These are phyloP conservation scores for Nephrocerus scutellatus DNA, from an alignment of 2,888 invertebrate species.

Conservation along the genomic window DNA sequence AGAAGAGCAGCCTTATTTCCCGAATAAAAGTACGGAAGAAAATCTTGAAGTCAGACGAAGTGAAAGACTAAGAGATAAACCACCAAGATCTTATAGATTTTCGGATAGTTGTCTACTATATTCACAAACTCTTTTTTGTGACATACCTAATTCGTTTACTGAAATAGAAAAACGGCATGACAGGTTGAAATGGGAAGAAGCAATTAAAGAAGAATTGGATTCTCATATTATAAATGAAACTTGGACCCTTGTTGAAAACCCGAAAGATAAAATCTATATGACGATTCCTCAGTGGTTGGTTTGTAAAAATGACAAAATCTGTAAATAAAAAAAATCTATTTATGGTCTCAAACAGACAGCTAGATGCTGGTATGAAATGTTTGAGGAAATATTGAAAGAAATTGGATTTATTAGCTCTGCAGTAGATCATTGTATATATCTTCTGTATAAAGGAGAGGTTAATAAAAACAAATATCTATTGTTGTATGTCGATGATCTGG, in stretches of 20 bases:
- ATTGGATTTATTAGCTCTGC: constrained; percentile 2
- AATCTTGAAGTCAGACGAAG: too few relatives aligned
- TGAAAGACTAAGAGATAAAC: too few relatives aligned
- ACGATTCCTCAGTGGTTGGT: constrained; percentile 11
- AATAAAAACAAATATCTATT: constrained; percentile 14
- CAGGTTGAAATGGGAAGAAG: constrained; percentile 18
- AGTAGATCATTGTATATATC: constrained; percentile 5
- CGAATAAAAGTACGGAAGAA: too few relatives aligned
- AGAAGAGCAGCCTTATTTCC: too few relatives aligned
- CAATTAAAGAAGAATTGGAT: constrained; percentile 20
- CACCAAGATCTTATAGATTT: too few relatives aligned
- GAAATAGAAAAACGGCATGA: too few relatives aligned
- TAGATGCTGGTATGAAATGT: too few relatives aligned
- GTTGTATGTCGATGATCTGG: constrained; percentile 14
- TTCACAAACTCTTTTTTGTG: too few relatives aligned
- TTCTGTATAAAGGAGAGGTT: constrained; percentile 11
- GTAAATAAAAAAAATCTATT: constrained; percentile 15
- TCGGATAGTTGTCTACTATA: too few relatives aligned
- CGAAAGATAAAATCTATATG: constrained; percentile 19
- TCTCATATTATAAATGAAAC: constrained; percentile 17
- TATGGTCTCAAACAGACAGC: constrained; percentile 22
- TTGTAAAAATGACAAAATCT: constrained; percentile 8
- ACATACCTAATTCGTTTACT: too few relatives aligned
- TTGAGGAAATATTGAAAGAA: not conserved
- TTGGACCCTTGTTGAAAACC: constrained; percentile 15